phyloP scores from a whole-genome alignment of 2,113 vertebrate genomes.

The Oncorhynchus gorbuscha region DNA sequence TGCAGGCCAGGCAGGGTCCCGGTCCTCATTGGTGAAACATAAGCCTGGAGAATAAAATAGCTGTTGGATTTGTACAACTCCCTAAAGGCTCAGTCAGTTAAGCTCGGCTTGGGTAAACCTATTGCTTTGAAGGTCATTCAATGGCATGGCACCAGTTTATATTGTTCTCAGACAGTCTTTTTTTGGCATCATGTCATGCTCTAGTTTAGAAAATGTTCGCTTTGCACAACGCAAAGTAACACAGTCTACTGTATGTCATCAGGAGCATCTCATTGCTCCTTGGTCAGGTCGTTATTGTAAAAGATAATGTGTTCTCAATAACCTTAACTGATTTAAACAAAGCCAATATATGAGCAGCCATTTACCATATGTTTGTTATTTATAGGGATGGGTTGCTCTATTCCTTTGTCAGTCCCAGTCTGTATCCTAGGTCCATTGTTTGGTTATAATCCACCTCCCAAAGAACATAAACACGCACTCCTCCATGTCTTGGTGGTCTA shows the following conservation, averaged over 20 bases:
- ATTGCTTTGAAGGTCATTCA: neutral
- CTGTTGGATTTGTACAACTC: neutral
- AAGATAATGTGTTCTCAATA: too few species aligned
- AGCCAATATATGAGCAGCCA: conserved; percentile 26
- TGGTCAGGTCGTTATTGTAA: too few species aligned
- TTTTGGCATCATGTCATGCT: neutral
- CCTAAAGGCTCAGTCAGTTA: neutral
- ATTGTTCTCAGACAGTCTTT: neutral
- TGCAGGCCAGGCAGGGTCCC: conserved; percentile 7
- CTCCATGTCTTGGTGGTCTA: neutral
- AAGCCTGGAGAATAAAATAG: neutral
- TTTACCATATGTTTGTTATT: conserved; percentile 45
- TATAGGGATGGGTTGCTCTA: conserved; percentile 2
- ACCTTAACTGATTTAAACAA: too few species aligned
- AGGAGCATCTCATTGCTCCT: too few species aligned
- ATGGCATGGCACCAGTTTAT: neutral
- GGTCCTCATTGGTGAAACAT: neutral
- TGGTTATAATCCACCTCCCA: conserved; percentile 41
- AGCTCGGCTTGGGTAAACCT: neutral
- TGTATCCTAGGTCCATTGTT: conserved; percentile 27
- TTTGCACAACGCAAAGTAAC: conserved; percentile 1
- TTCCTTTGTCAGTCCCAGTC: neutral
- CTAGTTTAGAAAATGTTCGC: conserved; percentile 9
- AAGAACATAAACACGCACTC: conserved; percentile 9
- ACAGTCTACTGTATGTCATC: too few species aligned